phyloP scores from a whole-genome alignment of 2,888 invertebrate genomes.

The Rhodophaea formosa region DNA sequence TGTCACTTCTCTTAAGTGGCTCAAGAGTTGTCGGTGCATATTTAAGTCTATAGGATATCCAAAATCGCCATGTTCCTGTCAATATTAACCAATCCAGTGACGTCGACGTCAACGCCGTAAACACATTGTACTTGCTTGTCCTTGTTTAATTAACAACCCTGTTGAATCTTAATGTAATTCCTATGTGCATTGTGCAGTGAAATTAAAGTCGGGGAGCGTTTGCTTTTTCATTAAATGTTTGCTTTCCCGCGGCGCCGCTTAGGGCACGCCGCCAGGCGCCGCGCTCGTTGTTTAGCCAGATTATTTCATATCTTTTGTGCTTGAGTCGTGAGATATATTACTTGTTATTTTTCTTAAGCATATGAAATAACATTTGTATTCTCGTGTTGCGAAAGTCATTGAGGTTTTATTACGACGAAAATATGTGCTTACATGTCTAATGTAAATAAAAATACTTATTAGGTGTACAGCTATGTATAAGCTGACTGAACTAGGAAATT shows the following conservation, averaged over 20 bases:
- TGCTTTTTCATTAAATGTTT: constrained; percentile 10
- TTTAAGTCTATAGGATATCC: no score
- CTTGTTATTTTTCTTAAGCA: background rate
- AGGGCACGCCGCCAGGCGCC: background rate
- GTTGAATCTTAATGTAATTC: constrained; percentile 22
- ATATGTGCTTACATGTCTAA: no score
- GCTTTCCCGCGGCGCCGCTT: background rate
- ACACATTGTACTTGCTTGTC: constrained; percentile 16
- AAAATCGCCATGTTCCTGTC: background rate
- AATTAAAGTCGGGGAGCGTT: constrained; percentile 14
- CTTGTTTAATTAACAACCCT: constrained; percentile 24
- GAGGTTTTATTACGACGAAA: background rate
- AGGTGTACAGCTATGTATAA: no score
- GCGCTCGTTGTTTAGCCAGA: constrained; percentile 7
- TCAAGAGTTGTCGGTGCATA: no score
- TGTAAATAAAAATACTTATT: no score
- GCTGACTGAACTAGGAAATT: no score
- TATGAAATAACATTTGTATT: background rate
- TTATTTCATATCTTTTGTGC: background rate
- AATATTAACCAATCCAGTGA: background rate
- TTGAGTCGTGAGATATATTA: background rate
- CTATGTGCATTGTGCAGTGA: constrained; percentile 19
- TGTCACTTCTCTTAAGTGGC: no score
- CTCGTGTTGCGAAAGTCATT: background rate
- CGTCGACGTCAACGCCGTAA: background rate